phyloP scores from a whole-genome alignment of 1,140 invertebrate genomes.

The Procambarus virginalis region DNA sequence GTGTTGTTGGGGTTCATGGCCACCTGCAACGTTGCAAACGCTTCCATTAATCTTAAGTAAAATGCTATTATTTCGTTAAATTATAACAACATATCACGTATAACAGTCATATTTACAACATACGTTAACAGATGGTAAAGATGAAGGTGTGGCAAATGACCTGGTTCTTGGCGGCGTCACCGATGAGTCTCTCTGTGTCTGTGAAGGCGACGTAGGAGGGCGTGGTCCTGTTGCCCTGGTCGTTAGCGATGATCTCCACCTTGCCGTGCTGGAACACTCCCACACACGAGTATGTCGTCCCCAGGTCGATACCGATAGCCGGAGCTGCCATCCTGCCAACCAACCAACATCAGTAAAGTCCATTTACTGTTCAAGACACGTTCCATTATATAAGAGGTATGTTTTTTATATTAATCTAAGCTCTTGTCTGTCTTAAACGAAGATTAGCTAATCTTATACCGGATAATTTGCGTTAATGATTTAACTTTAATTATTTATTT shows the following conservation, averaged over 20 bases:
- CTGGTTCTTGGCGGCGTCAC: conserved; percentile 36
- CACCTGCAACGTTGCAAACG: not conserved
- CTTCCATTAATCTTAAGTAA: not conserved
- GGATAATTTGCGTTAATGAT: too few species aligned
- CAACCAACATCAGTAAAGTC: not conserved
- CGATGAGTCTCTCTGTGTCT: conserved; percentile 36
- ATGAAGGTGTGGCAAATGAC: not conserved
- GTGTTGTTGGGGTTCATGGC: conserved; percentile 43
- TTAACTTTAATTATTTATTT: too few species aligned
- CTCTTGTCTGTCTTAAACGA: too few species aligned
- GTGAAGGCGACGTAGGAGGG: conserved; percentile 37
- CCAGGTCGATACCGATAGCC: conserved; percentile 32
- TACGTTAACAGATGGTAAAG: not conserved
- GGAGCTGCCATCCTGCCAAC: conserved; percentile 19
- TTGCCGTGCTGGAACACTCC: conserved; percentile 31
- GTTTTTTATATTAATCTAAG: too few species aligned
- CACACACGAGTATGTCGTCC: conserved; percentile 36
- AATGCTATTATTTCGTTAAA: not conserved
- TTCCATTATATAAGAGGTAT: too few species aligned
- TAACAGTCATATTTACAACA: not conserved
- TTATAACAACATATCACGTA: not conserved
- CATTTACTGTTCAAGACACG: too few species aligned
- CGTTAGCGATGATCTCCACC: conserved; percentile 38
- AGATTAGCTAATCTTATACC: too few species aligned
- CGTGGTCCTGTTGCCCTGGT: conserved; percentile 38